Conservation (phyloP, 2,113 vertebrate genomes). For the Anhinga anhinga region DNA sequence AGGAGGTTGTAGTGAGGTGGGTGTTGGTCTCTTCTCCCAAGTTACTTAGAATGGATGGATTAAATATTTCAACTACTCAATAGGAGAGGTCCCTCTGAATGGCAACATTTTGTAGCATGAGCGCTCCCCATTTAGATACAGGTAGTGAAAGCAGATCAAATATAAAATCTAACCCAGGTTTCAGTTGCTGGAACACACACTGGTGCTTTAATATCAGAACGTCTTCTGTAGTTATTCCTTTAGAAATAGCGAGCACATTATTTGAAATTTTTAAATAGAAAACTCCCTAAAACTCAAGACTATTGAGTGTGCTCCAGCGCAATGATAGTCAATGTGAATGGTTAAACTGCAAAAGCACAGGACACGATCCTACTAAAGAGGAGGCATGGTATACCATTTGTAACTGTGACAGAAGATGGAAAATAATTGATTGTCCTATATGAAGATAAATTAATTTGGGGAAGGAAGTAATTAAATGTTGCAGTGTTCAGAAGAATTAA, state of each 20-base stretch:
- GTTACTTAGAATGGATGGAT: neutral
- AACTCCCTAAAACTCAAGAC: neutral
- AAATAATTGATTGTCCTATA: neutral
- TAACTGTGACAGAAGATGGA: neutral
- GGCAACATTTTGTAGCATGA: neutral
- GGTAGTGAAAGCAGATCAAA: neutral
- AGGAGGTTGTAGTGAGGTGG: no score
- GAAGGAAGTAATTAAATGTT: neutral
- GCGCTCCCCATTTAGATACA: neutral
- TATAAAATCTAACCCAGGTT: neutral
- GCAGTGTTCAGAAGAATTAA: neutral
- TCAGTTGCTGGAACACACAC: neutral
- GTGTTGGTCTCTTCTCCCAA: no score
- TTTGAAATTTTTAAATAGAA: neutral
- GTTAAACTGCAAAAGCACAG: neutral
- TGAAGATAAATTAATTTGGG: neutral
- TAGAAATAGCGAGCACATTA: neutral
- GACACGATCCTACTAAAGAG: neutral
- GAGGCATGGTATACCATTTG: neutral
- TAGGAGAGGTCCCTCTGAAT: neutral
- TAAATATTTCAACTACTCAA: neutral
- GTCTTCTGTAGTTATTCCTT: neutral
- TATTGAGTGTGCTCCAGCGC: neutral
- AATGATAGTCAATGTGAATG: neutral
- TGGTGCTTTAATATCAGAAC: neutral